Base-by-base conservation (phyloP, 2,888 invertebrate genomes). In the Anaspis maculata region DNA sequence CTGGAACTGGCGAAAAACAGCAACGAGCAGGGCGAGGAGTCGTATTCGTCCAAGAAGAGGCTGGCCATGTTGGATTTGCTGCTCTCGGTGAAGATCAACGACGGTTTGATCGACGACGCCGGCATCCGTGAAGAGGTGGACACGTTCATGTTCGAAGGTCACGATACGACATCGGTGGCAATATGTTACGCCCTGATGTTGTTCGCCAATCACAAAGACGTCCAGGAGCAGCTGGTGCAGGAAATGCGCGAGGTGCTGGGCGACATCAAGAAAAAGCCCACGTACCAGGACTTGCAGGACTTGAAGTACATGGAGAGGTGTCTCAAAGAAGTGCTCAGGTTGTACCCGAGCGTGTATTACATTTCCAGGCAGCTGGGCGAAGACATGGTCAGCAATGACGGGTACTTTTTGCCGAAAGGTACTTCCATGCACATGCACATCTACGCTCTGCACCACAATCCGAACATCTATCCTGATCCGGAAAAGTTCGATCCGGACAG, bases 401-500 rank as follows among this genome's bases (percentile, higher is more conserved):
- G 19, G 9, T 19, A 19, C 19, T 6, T 6, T 6, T 19, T 19
- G 9, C 5, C 5, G 19, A 19, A 19, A 19, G 19, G 19, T 9
- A 19, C 19, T 5, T 5, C 5, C 9, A 9, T 19, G 19, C 9
- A 19, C 9, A 6, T 19, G 19, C 19, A 19, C 6, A 29, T 42
- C 14, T 41, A 42, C 24, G 50, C 41, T 9, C 25, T 48, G 16
- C 50, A 50, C 22, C 37, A 46, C 32, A 41, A 47, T 28, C 33
- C 42, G n/a, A 13, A 34, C n/a, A 39, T 42, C 28, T 50, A 41
- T 32, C 32, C 39, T 1, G 40, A 47, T 30, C 48, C 50, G 11
- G 45, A 46, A 21, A 27, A 37, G 7, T 50, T 48, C 27, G 44
- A 48, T 27, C 48, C 50, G 1, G 46, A 47, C 22, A 35, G 50